phyloP scores from a whole-genome alignment of 2,888 invertebrate species.

The Eupeodes latifasciatus region DNA sequence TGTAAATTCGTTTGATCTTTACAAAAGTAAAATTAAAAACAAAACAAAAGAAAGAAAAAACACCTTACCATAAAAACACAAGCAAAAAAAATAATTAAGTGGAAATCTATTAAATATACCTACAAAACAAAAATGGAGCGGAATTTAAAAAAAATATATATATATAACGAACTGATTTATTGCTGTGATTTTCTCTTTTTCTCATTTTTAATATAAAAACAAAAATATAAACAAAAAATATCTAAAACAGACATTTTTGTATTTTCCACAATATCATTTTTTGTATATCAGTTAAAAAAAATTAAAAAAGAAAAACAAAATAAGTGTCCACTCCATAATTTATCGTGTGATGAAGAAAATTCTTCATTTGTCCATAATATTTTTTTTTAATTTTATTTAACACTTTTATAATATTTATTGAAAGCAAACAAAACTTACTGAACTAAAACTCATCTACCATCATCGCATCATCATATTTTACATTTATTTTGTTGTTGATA shows the following conservation, averaged over 20 bases:
- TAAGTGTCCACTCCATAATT: conserved; percentile 53
- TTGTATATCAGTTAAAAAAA: conserved; percentile 57
- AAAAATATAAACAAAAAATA: conserved; percentile 49
- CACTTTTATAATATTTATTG: conserved; percentile 66
- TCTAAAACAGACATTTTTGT: conserved; percentile 52
- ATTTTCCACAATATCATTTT: conserved; percentile 65
- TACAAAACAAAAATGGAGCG: conserved; percentile 71
- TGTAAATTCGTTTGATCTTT: conserved; percentile 57
- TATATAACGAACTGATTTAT: conserved; percentile 83
- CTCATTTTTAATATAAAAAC: conserved; percentile 70
- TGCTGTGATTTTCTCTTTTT: conserved; percentile 83
- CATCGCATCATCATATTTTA: conserved; percentile 54
- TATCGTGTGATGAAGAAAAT: conserved; percentile 48
- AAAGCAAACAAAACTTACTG: conserved; percentile 46
- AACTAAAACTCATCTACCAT: conserved; percentile 44
- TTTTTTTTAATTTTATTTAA: conserved; percentile 10
- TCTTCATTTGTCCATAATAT: conserved; percentile 51
- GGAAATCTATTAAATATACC: conserved; percentile 67
- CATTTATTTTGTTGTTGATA: conserved; percentile 65
- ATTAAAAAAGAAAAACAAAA: conserved; percentile 36
- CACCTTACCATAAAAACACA: conserved; percentile 53
- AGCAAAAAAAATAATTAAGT: conserved; percentile 57
- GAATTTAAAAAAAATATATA: conserved; percentile 77
- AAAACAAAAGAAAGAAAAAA: no score
- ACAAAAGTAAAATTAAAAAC: conserved; percentile 36